A percentile compares a stretch with the other conserved stretches of the same genome.
These are phyloP conservation scores for Himalopsyche anomala DNA, from an alignment of 2,888 invertebrate species.

Conservation along the genomic window DNA sequence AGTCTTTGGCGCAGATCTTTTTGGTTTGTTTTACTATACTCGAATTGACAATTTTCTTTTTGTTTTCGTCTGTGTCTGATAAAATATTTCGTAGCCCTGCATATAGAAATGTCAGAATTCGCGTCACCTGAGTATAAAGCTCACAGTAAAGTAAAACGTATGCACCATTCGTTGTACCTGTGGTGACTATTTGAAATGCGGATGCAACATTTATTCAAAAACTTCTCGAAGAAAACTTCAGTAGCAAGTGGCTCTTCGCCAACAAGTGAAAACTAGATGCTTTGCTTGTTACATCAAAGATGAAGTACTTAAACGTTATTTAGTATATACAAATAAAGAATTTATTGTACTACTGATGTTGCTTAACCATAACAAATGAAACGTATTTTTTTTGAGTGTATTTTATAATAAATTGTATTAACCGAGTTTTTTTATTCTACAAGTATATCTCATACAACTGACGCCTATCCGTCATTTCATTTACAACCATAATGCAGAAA, in stretches of 20 bases:
- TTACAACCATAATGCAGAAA: no score
- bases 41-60: no score
- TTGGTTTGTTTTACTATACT: no score
- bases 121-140: slow-evolving; percentile 11
- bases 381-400: no score
- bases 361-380: no score
- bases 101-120: neutral
- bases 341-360: no score
- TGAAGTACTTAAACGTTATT: neutral
- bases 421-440: no score
- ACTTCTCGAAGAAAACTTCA: slow-evolving; percentile 37
- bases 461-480: no score
- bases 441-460: no score
- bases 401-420: no score
- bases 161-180: neutral
- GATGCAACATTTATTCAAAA: slow-evolving; percentile 49
- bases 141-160: neutral
- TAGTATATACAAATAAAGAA: no score
- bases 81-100: neutral
- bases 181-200: slow-evolving; percentile 45
- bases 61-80: neutral
- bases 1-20: no score
- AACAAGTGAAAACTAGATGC: neutral
- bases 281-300: neutral
- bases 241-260: slow-evolving; percentile 6